Conservation (phyloP, 2,113 vertebrate species). For the Lasiurus borealis region DNA sequence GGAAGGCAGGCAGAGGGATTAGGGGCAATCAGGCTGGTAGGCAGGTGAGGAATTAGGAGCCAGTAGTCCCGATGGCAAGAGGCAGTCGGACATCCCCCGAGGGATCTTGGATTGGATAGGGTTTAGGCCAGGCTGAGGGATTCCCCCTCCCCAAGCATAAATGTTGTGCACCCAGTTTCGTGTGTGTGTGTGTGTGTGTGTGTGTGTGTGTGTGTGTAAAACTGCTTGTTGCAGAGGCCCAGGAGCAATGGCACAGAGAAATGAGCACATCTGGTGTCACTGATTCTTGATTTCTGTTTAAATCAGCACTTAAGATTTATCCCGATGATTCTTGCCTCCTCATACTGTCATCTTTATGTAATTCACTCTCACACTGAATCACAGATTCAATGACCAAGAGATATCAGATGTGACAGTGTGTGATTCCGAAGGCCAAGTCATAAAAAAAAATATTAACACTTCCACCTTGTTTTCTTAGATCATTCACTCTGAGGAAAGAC, state of each 20-base stretch:
- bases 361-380: neutral
- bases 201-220: no score
- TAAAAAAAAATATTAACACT: neutral
- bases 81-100: no score
- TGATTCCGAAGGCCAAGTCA: neutral
- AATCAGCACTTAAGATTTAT: neutral
- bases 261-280: rapidly evolving
- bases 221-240: neutral
- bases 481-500: neutral
- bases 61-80: no score
- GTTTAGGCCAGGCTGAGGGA: no score
- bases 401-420: neutral
- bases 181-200: no score
- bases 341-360: no score
- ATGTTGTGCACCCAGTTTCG: no score
- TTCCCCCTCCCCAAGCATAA: no score
- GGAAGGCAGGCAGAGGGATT: no score
- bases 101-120: no score
- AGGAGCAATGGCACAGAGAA: neutral
- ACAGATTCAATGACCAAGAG: neutral
- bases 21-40: no score
- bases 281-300: neutral
- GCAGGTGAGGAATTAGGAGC: no score
- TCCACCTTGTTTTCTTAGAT: neutral
- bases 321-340: neutral